A percentile compares a stretch with the other conserved stretches of the same genome.
Evolutionary conservation across 2,888 invertebrate genomes (phyloP).

Genomic region (Ceraclea dissimilis): DNA sequence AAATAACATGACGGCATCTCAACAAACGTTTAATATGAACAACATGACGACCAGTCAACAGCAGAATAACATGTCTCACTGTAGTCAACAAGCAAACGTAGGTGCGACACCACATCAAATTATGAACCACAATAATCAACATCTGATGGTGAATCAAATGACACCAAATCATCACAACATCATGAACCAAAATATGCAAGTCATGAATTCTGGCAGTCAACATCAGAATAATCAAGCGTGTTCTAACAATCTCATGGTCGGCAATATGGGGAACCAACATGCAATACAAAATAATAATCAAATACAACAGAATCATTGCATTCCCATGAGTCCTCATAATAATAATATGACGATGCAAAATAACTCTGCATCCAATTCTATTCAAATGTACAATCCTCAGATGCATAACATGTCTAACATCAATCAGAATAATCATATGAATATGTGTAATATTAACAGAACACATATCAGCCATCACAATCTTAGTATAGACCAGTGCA

Average conservation of each 20-base stretch:
- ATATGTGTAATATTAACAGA: constrained; percentile 9
- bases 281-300: constrained; percentile 33
- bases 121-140: constrained; percentile 8
- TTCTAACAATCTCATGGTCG: background rate
- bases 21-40: constrained; percentile 12
- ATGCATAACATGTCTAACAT: constrained; percentile 14
- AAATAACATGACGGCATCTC: constrained; percentile 3
- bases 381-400: constrained; percentile 14
- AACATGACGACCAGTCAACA: constrained; percentile 15
- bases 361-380: constrained; percentile 25
- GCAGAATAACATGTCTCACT: constrained; percentile 10
- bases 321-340: constrained; percentile 41
- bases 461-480: background rate
- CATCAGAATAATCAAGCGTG: constrained; percentile 32
- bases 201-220: constrained; percentile 29
- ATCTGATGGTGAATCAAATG: constrained; percentile 12
- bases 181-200: constrained; percentile 29
- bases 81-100: constrained; percentile 5
- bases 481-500: constrained; percentile 7
- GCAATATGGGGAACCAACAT: constrained; percentile 39
- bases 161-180: constrained; percentile 33
- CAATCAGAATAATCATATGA: constrained; percentile 12
- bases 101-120: constrained; percentile 11
- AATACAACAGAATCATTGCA: constrained; percentile 41
- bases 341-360: constrained; percentile 37